Percentiles rank a stretch among this genome's conserved stretches.
Evolutionary conservation across 2,888 invertebrate species (phyloP).

Genomic region (Rhynchonema sp.): DNA sequence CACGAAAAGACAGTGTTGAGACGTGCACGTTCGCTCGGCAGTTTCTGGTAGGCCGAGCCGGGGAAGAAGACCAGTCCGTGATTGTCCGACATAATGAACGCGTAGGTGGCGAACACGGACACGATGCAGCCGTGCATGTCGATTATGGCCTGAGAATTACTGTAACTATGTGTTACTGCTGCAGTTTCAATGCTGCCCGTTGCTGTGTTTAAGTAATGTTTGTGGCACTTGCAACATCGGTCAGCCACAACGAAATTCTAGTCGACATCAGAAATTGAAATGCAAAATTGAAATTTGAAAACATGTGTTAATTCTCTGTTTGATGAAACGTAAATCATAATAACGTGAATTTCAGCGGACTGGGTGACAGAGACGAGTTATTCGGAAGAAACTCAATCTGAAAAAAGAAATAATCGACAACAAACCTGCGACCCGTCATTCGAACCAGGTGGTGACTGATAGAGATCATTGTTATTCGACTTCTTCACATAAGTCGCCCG

Average conservation of each 20-base stretch:
- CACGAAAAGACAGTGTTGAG: neutral
- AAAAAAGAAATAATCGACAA: neutral
- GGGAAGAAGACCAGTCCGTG: neutral
- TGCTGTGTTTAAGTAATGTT: no score
- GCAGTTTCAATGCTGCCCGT: no score
- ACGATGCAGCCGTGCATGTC: neutral
- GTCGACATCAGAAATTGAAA: no score
- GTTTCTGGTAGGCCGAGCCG: constrained; percentile 1
- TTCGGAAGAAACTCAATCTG: no score
- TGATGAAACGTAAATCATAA: no score
- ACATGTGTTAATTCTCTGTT: no score
- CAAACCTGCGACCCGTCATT: neutral
- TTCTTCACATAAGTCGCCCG: neutral
- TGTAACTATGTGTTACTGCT: no score
- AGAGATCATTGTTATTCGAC: neutral
- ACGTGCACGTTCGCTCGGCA: neutral
- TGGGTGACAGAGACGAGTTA: no score
- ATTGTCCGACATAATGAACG: neutral
- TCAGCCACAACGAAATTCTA: no score
- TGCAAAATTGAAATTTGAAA: no score
- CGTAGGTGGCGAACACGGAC: neutral
- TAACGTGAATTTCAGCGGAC: no score
- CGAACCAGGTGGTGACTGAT: neutral
- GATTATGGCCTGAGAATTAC: neutral
- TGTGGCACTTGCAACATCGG: no score